Percentiles rank a stretch among this genome's conserved stretches.
These are phyloP conservation scores for Aporrectodea caliginosa DNA, from an alignment of 1,140 invertebrate genomes.

Conservation along the genomic window DNA sequence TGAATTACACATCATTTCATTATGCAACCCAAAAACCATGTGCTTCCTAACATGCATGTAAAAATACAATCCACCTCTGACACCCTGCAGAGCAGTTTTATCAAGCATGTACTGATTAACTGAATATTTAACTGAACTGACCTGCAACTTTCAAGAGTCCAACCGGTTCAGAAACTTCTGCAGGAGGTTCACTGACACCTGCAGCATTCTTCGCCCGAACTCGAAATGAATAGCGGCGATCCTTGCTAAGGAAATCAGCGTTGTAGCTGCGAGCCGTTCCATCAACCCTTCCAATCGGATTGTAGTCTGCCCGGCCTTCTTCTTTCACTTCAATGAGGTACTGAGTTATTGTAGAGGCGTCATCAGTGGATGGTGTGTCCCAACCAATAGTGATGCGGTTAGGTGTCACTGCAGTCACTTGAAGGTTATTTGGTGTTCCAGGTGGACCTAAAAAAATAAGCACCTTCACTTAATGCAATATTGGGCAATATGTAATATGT, in stretches of 20 bases:
- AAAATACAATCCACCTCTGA: too few relatives aligned
- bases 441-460: background rate
- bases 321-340: slow-evolving; percentile 74
- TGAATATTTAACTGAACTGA: too few relatives aligned
- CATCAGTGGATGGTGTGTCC: slow-evolving; percentile 77
- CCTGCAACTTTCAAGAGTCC: too few relatives aligned
- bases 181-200: slow-evolving; percentile 81
- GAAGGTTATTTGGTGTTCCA: slow-evolving; percentile 70
- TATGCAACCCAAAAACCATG: too few relatives aligned
- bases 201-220: slow-evolving; percentile 96
- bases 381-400: slow-evolving; percentile 89
- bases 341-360: slow-evolving; percentile 82
- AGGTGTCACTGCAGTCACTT: slow-evolving; percentile 80
- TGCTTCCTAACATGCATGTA: too few relatives aligned
- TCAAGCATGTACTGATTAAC: too few relatives aligned
- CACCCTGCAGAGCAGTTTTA: too few relatives aligned
- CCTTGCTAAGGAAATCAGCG: slow-evolving; percentile 66
- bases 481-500: too few relatives aligned
- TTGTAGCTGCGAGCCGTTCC: slow-evolving; percentile 15
- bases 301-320: slow-evolving; percentile 67
- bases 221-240: slow-evolving; percentile 94
- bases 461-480: too few relatives aligned
- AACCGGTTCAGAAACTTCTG: slow-evolving; percentile 12
- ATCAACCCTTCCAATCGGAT: slow-evolving; percentile 20
- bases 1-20: too few relatives aligned